Evolutionary conservation across 2,888 invertebrate species (phyloP), one percentile per base, ranked within the genome.

Genomic region (Clanis bilineata): DNA sequence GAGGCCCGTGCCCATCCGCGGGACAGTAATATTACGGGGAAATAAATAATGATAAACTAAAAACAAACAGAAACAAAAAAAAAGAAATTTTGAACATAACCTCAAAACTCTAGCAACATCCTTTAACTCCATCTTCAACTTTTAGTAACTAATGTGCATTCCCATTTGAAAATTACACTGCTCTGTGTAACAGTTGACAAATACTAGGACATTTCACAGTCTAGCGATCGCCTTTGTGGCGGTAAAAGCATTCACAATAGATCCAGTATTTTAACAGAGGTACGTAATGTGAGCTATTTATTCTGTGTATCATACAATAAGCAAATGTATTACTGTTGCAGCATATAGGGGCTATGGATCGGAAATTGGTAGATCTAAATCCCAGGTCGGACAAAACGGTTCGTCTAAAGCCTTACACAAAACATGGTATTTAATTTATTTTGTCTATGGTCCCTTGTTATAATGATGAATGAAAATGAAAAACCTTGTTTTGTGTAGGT

Each of bases 171-270:
- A 69, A 68, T 68, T 47, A 47, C 70, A 67, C 73, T 67, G 68
- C 63, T 63, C 69, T 69, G 77, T 69, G 77, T 70, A 79, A 69
- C 72, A 62, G 68, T 74, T 85, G 84, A 84, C 81, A 83, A 85
- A 85, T 86, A 77, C 76, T 71, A 70, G 78, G 67, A 76, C 89
- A 88, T 90, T 91, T 88, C 85, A 89, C 90, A 88, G 90, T 90
- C 90, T 90, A 76, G 86, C 81, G 86, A 82, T 76, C 77, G 72
- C 74, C 72, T 73, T 75, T 77, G 76, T 72, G 69, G 66, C 70
- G 74, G 74, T 81, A 73, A 81, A 76, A 81, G 79, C 78, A 71
- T 74, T 67, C 74, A 80, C 77, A 82, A 79, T 80, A 71, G 71
- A 59, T 45, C 5, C 68, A 71, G 70, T 73, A 77, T 75, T 77